These are phyloP conservation scores for Tetranychus piercei DNA, from an alignment of 2,888 invertebrate genomes.

Conservation along the genomic window DNA sequence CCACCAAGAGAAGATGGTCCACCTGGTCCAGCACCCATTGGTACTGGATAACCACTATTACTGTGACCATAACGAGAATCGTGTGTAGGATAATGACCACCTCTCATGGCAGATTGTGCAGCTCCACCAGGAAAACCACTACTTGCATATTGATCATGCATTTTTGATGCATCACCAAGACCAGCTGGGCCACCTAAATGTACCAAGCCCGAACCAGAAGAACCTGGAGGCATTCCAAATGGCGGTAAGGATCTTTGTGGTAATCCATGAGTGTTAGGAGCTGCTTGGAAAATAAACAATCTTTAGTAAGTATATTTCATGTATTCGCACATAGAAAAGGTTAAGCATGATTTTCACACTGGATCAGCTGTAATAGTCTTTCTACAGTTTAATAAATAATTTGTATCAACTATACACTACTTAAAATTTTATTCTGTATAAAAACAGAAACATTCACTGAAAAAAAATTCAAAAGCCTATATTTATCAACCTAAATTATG, in stretches of 20 bases:
- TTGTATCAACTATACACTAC: too few species aligned
- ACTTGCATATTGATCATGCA: conserved; percentile 12
- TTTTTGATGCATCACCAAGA: not conserved
- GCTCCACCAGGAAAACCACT: not conserved
- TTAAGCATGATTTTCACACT: not conserved
- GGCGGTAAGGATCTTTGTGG: not conserved
- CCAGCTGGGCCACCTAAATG: not conserved
- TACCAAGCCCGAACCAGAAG: not conserved
- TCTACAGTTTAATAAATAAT: too few species aligned
- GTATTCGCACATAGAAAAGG: not conserved
- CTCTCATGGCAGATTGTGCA: conserved; percentile 5
- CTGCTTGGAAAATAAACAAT: not conserved
- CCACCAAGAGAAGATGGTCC: conserved; percentile 3
- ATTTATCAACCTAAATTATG: not conserved
- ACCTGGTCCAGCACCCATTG: conserved; percentile 15
- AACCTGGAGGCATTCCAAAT: not conserved
- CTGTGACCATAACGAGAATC: conserved; percentile 11
- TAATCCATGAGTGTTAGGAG: not conserved
- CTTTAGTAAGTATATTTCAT: too few species aligned
- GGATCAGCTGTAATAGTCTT: not conserved
- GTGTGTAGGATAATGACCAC: conserved; percentile 9
- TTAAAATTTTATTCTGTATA: too few species aligned
- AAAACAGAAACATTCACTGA: not conserved
- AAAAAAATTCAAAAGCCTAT: not conserved
- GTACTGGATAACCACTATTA: conserved; percentile 11